Evolutionary conservation across 2,113 vertebrate genomes (phyloP), one percentile per base, ranked within the genome.

Genomic region (Patagioenas fasciata): DNA sequence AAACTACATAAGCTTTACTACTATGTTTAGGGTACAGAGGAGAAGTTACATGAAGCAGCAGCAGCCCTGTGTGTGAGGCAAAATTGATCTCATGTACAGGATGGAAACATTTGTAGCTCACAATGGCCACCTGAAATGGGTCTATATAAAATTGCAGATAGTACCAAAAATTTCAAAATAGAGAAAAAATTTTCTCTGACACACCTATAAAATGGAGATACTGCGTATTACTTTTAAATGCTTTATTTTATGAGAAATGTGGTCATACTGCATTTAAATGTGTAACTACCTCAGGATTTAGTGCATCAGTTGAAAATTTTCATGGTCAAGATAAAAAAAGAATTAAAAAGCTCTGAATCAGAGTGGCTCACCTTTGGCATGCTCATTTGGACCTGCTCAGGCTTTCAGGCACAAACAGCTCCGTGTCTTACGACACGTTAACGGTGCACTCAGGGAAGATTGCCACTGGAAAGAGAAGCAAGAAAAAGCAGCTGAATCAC

Each of bases 381-480:
- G 11, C 25, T 87, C 50, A 6, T 19, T 2, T 21, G 60, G 67
- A 47, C 48, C 40, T 36, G 40, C 75, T 80, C 74, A 64, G 88
- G 80, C 36, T 58, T 61, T 54, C 60, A 20, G 58, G 70, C 44
- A 53, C 81, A 40, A 75, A 13, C 18, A 70, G 67, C 50, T 93
- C 82, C 50, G 2, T 1, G 5, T 48, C 62, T 56, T 25, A 34
- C 20, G 19, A 4, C 23, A 26, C 0, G 0, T 2, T 21, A 80
- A 36, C 0, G 0, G 42, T 0, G 0, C 0, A 0, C 38, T 7
- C 75, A 48, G 54, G 34, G 15, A 29, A 77, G 36, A 31, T 16
- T 24, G 25, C 80, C 84, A 70, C 38, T 40, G 89, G 80, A 36
- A 83, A 86, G 29, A 53, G 25, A 1, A 56, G 36, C 0, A 4